Conservation (phyloP, 2,797 vertebrate genomes). For the Dromococcyx pavoninus region DNA sequence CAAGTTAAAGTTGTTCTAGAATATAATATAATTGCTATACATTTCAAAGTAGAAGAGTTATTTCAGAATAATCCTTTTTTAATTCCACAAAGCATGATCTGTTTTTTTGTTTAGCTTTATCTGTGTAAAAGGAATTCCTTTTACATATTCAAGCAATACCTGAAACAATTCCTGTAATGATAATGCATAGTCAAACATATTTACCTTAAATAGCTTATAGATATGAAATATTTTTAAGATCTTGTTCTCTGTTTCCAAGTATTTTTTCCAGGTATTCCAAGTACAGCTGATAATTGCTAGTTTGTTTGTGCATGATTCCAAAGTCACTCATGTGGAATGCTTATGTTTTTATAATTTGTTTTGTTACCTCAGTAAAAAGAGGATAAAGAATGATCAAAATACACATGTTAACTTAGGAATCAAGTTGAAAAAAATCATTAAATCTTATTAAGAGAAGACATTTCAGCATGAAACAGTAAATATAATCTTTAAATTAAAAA, state of each 20-base stretch:
- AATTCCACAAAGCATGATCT: neutral
- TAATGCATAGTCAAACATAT: neutral
- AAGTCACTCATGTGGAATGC: neutral
- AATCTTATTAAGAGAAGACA: neutral
- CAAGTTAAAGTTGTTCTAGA: neutral
- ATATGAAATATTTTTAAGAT: neutral
- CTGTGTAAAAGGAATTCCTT: neutral
- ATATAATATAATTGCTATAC: neutral
- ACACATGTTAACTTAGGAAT: neutral
- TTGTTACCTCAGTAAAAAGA: neutral
- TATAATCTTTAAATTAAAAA: neutral
- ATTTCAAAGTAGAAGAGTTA: neutral
- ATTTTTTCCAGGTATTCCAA: neutral
- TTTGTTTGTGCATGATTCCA: neutral
- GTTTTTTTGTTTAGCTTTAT: neutral
- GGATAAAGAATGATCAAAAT: neutral
- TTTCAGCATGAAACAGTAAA: neutral
- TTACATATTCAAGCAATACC: neutral
- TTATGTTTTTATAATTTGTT: neutral
- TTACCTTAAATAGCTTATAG: neutral
- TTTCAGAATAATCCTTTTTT: neutral
- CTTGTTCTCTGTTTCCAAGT: neutral
- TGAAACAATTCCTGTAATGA: neutral
- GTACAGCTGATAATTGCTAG: neutral
- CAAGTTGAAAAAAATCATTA: neutral